Percentiles rank a stretch among this genome's conserved stretches.
Evolutionary conservation across 2,113 vertebrate genomes (phyloP).

Genomic region (Siniperca chuatsi): DNA sequence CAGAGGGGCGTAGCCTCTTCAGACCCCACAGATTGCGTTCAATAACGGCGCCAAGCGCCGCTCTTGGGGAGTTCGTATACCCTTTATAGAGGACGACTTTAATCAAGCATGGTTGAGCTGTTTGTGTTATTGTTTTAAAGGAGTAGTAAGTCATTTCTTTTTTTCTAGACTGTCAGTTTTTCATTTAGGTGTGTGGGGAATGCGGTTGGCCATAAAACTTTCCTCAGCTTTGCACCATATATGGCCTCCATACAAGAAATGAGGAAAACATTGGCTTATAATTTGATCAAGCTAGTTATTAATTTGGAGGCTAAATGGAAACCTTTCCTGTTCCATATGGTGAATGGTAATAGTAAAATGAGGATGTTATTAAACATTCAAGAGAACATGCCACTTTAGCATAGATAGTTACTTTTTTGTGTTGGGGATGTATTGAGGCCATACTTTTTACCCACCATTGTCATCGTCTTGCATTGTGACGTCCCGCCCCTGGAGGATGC

Average conservation of each 20-base stretch:
- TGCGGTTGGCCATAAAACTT: conserved; percentile 19
- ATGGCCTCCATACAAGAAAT: conserved; percentile 2
- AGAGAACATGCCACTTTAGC: conserved; percentile 46
- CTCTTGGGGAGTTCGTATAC: conserved; percentile 63
- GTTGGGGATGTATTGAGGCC: conserved; percentile 75
- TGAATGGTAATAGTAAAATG: conserved; percentile 27
- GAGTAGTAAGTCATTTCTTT: conserved; percentile 50
- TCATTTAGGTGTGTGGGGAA: conserved; percentile 18
- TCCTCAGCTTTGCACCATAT: conserved; percentile 6
- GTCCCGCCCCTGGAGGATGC: conserved; percentile 75
- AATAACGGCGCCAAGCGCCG: conserved; percentile 63
- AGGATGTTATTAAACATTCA: conserved; percentile 64
- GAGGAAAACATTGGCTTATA: neutral
- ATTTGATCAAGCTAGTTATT: conserved; percentile 24
- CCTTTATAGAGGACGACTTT: conserved; percentile 78
- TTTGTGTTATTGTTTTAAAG: conserved; percentile 70
- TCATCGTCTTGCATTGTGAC: conserved; percentile 66
- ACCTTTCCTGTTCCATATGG: conserved; percentile 42
- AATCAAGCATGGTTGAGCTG: conserved; percentile 70
- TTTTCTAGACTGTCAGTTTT: conserved; percentile 44
- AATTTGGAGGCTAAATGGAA: conserved; percentile 44
- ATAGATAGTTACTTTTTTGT: conserved; percentile 54
- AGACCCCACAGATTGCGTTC: conserved; percentile 80
- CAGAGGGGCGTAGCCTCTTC: conserved; percentile 75
- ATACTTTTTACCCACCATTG: conserved; percentile 66